Evolutionary conservation across 2,888 invertebrate species (phyloP), one percentile per base, ranked within the genome.

Genomic region (Meganola albula): DNA sequence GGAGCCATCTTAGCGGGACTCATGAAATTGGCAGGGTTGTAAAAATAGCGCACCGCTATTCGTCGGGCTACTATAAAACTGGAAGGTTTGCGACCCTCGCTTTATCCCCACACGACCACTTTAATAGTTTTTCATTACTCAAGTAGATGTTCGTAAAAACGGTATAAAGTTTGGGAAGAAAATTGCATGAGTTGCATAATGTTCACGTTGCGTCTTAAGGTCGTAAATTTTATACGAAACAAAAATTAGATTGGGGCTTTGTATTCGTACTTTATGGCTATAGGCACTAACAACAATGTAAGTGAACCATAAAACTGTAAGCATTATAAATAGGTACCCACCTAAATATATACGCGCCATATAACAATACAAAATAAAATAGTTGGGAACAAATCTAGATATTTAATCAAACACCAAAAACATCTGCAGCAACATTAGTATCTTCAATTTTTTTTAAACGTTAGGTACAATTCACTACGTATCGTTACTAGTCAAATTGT

Each of bases 71-170:
- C 59, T 69, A 76, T 83, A 80, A 83, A 82, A 70, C 51, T 64
- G 68, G 63, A 76, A 76, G 77, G 77, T 73, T 69, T 73, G 71
- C 78, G 69, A 74, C 79, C 78, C 78, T 67, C 69, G 68, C 53
- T 69, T 70, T 68, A 76, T 76, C 72, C 76, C 78, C 80, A 69
- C 71, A 63, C 78, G 67, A 69, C 45, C 64, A 72, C 60, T 80
- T 83, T 83, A 75, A 83, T 83, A 78, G 82, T 80, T 80, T 82
- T 83, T 83, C 83, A 83, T 83, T 83, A 83, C 82, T 82, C 79
- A 79, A 83, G 80, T 80, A 82, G 82, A 82, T 66, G 71, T 54
- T 62, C 54, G 69, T 78, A 80, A 83, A 82, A 80, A 74, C 54
- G 55, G 60, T 62, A 79, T 79, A 77, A 78, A 77, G 61, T 70